Evolutionary conservation across 1,140 invertebrate genomes (phyloP), one percentile per base, ranked within the genome.

Genomic region (Calycopis cecrops): DNA sequence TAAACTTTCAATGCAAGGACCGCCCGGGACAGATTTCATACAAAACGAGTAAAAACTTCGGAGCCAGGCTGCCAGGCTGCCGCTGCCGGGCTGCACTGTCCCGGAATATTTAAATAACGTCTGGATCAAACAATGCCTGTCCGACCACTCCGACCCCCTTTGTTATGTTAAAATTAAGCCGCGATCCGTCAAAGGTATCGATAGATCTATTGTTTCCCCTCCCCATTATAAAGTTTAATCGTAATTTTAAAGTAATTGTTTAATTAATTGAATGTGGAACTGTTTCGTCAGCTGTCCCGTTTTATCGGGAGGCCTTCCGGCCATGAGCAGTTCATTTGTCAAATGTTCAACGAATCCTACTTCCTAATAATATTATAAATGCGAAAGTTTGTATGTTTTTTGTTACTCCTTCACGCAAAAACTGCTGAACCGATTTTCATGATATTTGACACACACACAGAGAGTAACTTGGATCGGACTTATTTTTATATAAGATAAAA

Each of bases 51-150:
- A 52, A 60, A 58, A 57, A 44, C 40, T 28, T 9, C 40, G 40
- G 40, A 44, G 40, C 40, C 40, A 21, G 47, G 9, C 44, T 35
- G 53, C 53, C n/a, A n/a, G n/a, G 66, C 49, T 49, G 61, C 37
- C 71, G 68, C 58, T 47, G 49, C 60, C 65, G 60, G 54, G n/a
- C n/a, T n/a, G n/a, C n/a, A n/a, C n/a, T n/a, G n/a, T n/a, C n/a
- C n/a, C 62, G 63, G 70, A 65, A 74, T 77, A 80, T 84, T 84
- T 84, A 84, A 84, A 84, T 80, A 79, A 70, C 76, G 76, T 84
- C 78, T 81, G 79, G 63, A 59, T 62, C 65, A 77, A 80, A 84
- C 80, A 84, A 84, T 80, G 72, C 67, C 61, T 69, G 65, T 57
- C 67, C 65, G 60, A 60, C 71, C 65, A n/a, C 59, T 52, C 55